phyloP scores from a whole-genome alignment of 1,140 invertebrate species.

The Drosophila burlai region DNA sequence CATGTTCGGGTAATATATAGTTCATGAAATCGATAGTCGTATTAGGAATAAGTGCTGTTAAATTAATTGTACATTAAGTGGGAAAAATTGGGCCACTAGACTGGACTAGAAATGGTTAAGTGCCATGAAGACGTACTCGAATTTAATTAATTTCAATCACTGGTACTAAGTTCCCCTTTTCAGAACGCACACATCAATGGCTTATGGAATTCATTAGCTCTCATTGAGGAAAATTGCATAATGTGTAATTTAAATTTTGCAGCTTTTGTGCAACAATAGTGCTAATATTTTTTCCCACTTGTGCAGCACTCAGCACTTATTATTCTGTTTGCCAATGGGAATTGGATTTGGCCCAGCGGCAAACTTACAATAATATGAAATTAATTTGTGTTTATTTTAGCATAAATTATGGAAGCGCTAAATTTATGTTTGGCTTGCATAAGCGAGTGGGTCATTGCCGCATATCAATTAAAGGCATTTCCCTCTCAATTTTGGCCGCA shows the following conservation, averaged over 20 bases:
- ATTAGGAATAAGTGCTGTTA: constrained; percentile 19
- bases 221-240: constrained; percentile 9
- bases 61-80: constrained; percentile 20
- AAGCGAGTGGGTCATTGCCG: constrained; percentile 30
- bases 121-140: constrained; percentile 6
- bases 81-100: constrained; percentile 17
- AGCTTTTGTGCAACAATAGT: constrained; percentile 41
- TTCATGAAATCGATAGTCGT: constrained; percentile 54
- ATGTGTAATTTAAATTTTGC: constrained; percentile 26
- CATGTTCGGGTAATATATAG: constrained; percentile 48
- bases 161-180: background rate
- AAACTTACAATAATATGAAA: constrained; percentile 60
- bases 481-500: constrained; percentile 26
- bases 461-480: constrained; percentile 69
- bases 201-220: constrained; percentile 32
- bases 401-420: constrained; percentile 62
- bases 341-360: constrained; percentile 26
- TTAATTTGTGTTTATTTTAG: constrained; percentile 78
- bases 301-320: constrained; percentile 29
- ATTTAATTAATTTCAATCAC: constrained; percentile 39
- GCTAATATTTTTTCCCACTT: constrained; percentile 44
- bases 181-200: background rate
- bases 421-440: constrained; percentile 50
- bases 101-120: background rate
- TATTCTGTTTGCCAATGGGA: constrained; percentile 31